Evolutionary conservation across 2,888 invertebrate species (phyloP).

Genomic region (Heliconius aoede): DNA sequence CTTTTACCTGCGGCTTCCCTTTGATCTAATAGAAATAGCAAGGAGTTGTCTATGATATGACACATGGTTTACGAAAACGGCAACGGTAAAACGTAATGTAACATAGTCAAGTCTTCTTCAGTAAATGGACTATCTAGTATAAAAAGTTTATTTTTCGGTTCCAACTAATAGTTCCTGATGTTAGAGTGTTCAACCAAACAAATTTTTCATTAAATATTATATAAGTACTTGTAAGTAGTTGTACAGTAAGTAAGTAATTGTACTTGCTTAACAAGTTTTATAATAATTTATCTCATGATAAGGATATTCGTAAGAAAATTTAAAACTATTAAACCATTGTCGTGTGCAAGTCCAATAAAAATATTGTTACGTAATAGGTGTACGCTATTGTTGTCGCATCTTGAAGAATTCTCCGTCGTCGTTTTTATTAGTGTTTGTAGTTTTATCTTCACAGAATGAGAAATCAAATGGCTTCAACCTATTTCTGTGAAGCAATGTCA

Average conservation of each 20-base stretch:
- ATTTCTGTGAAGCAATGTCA: background rate
- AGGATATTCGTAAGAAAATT: conserved; percentile 18
- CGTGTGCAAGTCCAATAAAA: conserved; percentile 33
- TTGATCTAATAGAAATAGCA: background rate
- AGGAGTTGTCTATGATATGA: background rate
- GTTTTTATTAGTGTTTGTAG: conserved; percentile 27
- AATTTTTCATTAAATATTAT: too few species aligned
- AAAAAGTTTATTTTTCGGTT: too few species aligned
- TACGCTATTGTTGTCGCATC: conserved; percentile 32
- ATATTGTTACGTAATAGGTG: conserved; percentile 37
- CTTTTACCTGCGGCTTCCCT: background rate
- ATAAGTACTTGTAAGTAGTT: too few species aligned
- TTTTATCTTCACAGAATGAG: conserved; percentile 1
- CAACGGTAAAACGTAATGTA: too few species aligned
- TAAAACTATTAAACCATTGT: conserved; percentile 32
- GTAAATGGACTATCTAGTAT: background rate
- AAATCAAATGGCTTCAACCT: background rate
- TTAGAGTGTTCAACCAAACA: too few species aligned
- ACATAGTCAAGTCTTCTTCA: background rate
- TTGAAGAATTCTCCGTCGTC: conserved; percentile 25
- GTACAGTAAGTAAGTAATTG: too few species aligned
- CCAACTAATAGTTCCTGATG: too few species aligned
- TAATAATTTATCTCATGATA: background rate
- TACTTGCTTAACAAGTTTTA: background rate
- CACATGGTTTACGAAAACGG: too few species aligned